These are phyloP conservation scores for Micromys minutus DNA, from an alignment of 2,113 vertebrate genomes.

Conservation along the genomic window DNA sequence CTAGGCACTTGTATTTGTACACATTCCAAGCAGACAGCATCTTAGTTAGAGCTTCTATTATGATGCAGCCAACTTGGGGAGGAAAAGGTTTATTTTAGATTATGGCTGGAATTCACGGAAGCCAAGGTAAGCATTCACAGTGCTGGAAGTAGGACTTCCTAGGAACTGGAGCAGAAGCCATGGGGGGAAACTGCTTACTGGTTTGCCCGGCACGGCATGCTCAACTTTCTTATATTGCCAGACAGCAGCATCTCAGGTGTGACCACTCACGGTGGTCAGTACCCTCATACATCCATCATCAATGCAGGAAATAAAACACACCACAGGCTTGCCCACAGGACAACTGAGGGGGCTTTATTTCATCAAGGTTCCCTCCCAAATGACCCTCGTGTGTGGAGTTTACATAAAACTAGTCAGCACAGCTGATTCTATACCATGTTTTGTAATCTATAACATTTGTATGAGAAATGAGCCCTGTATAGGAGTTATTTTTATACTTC, in stretches of 20 bases:
- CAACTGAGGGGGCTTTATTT: not conserved
- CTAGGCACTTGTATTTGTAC: not conserved
- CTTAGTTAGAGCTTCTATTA: not conserved
- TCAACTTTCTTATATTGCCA: not conserved
- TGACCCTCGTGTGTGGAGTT: too few species aligned
- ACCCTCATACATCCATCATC: not conserved
- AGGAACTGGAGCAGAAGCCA: not conserved
- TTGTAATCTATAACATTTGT: not conserved
- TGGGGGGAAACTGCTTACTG: not conserved
- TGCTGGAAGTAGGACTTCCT: too few species aligned
- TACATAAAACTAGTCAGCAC: not conserved
- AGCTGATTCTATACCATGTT: not conserved
- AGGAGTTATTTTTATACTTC: not conserved
- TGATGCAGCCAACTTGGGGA: not conserved
- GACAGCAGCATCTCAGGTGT: not conserved
- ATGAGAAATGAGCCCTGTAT: not conserved
- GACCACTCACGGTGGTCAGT: not conserved
- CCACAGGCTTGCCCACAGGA: not conserved
- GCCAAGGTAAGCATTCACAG: not conserved
- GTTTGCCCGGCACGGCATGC: not conserved
- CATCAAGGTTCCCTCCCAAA: not conserved
- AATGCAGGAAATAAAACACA: not conserved
- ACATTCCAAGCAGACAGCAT: not conserved
- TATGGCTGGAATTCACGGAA: not conserved
- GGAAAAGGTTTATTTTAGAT: not conserved